Evolutionary conservation across 2,888 invertebrate species (phyloP).

Genomic region (Cheilosia variabilis): DNA sequence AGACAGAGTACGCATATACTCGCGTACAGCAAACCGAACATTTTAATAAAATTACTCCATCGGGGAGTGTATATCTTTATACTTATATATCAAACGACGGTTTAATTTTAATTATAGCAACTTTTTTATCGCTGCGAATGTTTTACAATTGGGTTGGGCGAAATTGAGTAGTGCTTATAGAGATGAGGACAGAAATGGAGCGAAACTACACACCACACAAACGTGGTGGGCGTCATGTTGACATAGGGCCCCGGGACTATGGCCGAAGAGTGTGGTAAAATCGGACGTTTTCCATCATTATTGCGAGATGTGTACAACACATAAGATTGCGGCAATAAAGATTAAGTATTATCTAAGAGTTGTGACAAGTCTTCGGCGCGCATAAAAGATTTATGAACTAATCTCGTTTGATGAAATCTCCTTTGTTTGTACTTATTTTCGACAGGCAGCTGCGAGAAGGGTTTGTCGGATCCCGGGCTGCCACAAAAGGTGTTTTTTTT

Average conservation of each 20-base stretch:
- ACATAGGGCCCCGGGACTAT: slow-evolving; percentile 8
- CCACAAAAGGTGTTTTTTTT: neutral
- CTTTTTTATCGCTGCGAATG: slow-evolving; percentile 30
- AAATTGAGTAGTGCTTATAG: slow-evolving; percentile 6
- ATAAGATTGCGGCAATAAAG: slow-evolving; percentile 22
- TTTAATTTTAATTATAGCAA: slow-evolving; percentile 49
- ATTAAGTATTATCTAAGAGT: slow-evolving; percentile 24
- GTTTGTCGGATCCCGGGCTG: neutral
- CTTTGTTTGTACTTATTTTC: neutral
- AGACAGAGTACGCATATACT: neutral
- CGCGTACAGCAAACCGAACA: slow-evolving; percentile 25
- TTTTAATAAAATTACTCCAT: slow-evolving; percentile 59
- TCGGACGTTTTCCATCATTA: slow-evolving; percentile 8
- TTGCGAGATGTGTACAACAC: slow-evolving; percentile 8
- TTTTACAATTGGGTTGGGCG: slow-evolving; percentile 25
- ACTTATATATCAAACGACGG: slow-evolving; percentile 51
- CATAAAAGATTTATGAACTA: slow-evolving; percentile 23
- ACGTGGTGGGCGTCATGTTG: slow-evolving; percentile 38
- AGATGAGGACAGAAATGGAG: neutral
- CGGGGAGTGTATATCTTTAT: slow-evolving; percentile 20
- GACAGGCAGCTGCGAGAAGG: neutral
- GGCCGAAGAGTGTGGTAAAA: slow-evolving; percentile 8
- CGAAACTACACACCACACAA: neutral
- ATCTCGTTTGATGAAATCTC: neutral
- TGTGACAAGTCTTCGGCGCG: slow-evolving; percentile 1